phyloP scores from a whole-genome alignment of 2,888 invertebrate species.

The Heliothis peltigera region DNA sequence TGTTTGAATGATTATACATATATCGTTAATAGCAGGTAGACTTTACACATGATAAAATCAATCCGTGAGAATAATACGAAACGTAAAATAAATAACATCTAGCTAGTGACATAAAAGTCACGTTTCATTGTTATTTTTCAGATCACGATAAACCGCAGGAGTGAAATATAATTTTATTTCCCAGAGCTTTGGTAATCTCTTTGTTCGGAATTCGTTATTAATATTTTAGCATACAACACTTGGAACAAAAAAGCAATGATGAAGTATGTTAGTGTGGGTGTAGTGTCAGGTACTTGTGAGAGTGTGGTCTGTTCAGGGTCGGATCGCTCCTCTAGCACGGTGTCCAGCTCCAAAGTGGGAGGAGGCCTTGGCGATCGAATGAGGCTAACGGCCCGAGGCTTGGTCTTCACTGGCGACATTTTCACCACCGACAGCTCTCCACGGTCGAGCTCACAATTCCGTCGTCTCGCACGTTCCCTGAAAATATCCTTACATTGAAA shows the following conservation, averaged over 20 bases:
- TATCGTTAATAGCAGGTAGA: too few species aligned
- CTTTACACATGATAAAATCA: conserved; percentile 5
- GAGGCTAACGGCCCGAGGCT: conserved; percentile 81
- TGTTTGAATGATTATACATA: too few species aligned
- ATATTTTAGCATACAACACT: background rate
- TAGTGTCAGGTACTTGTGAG: conserved; percentile 78
- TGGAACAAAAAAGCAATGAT: background rate
- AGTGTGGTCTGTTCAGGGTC: conserved; percentile 93
- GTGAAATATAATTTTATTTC: conserved; percentile 42
- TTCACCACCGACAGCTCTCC: conserved; percentile 95
- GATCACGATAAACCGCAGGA: conserved; percentile 27
- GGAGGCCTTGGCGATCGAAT: conserved; percentile 92
- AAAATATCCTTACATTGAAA: conserved; percentile 17
- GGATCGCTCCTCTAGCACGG: conserved; percentile 95
- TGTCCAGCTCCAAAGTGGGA: conserved; percentile 94
- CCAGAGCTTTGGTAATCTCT: conserved; percentile 27
- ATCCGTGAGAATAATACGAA: conserved; percentile 9
- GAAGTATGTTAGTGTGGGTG: background rate
- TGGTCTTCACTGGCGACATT: conserved; percentile 83
- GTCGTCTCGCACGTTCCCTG: conserved; percentile 94
- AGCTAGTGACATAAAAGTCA: conserved; percentile 49
- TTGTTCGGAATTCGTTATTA: conserved; percentile 18
- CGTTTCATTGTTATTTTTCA: conserved; percentile 38
- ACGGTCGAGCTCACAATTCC: conserved; percentile 95
- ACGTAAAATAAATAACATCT: conserved; percentile 30